These are phyloP conservation scores for Pseudomugil gertrudae DNA, from an alignment of 2,797 vertebrate genomes.

Conservation along the genomic window DNA sequence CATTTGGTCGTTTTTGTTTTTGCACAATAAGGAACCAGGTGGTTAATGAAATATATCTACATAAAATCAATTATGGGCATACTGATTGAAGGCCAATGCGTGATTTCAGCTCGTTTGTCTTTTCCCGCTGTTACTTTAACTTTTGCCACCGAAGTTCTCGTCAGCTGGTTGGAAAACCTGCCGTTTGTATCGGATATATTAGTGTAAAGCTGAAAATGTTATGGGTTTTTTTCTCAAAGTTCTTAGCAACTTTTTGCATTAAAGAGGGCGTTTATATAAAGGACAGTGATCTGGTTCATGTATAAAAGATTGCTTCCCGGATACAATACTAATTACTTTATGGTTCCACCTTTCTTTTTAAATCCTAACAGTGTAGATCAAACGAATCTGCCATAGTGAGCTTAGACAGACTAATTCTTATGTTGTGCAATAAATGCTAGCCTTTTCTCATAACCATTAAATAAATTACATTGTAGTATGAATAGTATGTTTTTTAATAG, in stretches of 20 bases:
- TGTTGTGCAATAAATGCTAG: too few relatives aligned
- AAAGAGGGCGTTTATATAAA: too few relatives aligned
- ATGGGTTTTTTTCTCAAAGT: too few relatives aligned
- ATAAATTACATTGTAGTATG: too few relatives aligned
- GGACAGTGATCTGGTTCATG: too few relatives aligned
- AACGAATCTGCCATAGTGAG: too few relatives aligned
- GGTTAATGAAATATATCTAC: neutral
- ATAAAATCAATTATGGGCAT: neutral
- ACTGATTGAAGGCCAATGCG: neutral
- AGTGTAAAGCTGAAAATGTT: too few relatives aligned
- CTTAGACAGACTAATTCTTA: neutral
- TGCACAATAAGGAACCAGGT: neutral
- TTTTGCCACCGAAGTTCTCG: neutral
- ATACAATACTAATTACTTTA: neutral
- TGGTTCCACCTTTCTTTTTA: neutral
- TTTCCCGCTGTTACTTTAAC: neutral
- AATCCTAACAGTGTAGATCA: too few relatives aligned
- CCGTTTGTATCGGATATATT: neutral
- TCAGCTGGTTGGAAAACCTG: neutral
- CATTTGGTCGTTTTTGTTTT: neutral
- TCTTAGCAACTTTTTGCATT: too few relatives aligned
- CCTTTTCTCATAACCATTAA: too few relatives aligned
- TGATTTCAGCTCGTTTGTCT: neutral
- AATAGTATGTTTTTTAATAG: too few relatives aligned
- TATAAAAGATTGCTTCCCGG: neutral